Base-by-base conservation (phyloP, 1,140 invertebrate species). In the Paralvinella palmiformis region DNA sequence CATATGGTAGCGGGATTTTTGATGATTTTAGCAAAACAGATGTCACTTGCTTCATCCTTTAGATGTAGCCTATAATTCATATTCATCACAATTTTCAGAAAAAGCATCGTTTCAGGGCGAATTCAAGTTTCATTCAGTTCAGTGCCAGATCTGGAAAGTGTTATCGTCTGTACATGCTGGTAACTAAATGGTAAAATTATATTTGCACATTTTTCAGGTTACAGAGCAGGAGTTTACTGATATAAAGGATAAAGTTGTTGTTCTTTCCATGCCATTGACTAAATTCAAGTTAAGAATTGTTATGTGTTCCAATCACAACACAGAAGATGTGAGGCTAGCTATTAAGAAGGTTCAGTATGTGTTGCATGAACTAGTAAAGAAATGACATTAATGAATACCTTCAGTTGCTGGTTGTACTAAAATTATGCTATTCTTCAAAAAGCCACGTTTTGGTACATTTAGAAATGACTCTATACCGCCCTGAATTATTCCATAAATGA, bases 291-390 rank as follows among this genome's bases (percentile, higher is more conserved):
- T 88, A 0, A 82, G 90, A 36, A 76, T 91, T 44, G 88, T 89
- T 0, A 73, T 86, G 4, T 85, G 89, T 72, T 84, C 84, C 70
- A 86, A 91, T 73, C 84, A 91, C 20, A 81, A 78, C 1, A 82
- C 86, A 45, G 78, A 85, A 48, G 83, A 87, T 72, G 75, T 89
- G 10, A 69, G 83, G n/a, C 64, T 69, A 31, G 71, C 70, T 4
- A 73, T 73, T 4, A 82, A 82, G 17, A 82, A 82, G 65, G 57
- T 81, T 0, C 55, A 72, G 20, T 82, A 75, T 69, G 73, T 82
- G n/a, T 55, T 78, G 17, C 24, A 69, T 36, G 75, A 79, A 63
- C 44, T 73, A n/a, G 37, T n/a, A n/a, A n/a, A n/a, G n/a, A n/a
- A n/a, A n/a, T n/a, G n/a, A n/a, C n/a, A n/a, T n/a, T 41, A 41